These are phyloP conservation scores for Cyprinodon brontotheroides DNA, from an alignment of 2,113 vertebrate species.

Conservation along the genomic window DNA sequence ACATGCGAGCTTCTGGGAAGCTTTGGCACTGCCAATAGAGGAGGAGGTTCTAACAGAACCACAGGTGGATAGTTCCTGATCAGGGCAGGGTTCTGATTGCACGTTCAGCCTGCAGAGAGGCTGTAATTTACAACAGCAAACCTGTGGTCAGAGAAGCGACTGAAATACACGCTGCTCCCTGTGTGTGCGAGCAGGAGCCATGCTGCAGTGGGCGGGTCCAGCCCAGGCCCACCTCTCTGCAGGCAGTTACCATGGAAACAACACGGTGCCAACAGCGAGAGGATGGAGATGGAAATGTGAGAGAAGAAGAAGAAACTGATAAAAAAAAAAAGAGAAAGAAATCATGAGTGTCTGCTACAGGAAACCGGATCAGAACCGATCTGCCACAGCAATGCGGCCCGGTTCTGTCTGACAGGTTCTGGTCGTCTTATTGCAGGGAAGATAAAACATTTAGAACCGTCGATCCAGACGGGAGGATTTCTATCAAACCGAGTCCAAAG, in stretches of 20 bases:
- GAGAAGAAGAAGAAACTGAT: constrained; percentile 3
- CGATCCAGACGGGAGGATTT: no score
- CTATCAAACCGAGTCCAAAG: no score
- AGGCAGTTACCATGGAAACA: constrained; percentile 71
- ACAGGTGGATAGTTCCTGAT: neutral
- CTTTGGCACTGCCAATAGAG: no score
- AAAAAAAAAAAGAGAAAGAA: neutral
- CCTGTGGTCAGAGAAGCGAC: constrained; percentile 22
- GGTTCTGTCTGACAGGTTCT: no score
- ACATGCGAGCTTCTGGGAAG: no score
- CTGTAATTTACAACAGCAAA: constrained; percentile 36
- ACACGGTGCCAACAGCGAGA: constrained; percentile 42
- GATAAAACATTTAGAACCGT: no score
- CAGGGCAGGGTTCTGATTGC: neutral
- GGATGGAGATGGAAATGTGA: constrained; percentile 26
- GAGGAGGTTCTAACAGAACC: no score
- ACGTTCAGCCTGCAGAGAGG: constrained; percentile 9
- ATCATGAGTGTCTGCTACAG: neutral
- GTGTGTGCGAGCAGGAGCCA: constrained; percentile 21
- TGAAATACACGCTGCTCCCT: constrained; percentile 31
- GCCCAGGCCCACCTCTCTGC: constrained; percentile 57
- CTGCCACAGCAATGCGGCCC: no score
- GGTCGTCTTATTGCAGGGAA: no score
- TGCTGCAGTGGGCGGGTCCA: constrained; percentile 69
- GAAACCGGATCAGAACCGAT: neutral